These are phyloP conservation scores for Diglossa brunneiventris DNA, from an alignment of 2,113 vertebrate genomes.

Conservation along the genomic window DNA sequence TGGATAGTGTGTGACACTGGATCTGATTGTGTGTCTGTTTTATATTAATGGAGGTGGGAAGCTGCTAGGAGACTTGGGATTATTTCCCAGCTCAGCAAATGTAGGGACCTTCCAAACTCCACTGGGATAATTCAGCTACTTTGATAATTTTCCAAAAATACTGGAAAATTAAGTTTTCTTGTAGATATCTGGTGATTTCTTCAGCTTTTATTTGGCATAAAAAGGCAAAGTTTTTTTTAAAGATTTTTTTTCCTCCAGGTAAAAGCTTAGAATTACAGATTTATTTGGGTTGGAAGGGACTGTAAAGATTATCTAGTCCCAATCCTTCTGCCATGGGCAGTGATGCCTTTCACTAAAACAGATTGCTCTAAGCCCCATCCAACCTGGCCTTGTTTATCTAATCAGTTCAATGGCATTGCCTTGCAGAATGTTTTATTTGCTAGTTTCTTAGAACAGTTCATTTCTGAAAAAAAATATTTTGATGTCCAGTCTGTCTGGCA, in stretches of 20 bases:
- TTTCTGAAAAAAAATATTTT: background rate
- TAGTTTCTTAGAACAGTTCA: background rate
- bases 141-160: background rate
- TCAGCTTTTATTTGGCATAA: background rate
- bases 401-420: background rate
- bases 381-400: background rate
- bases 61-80: background rate
- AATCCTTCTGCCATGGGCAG: background rate
- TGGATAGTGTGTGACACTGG: background rate
- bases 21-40: background rate
- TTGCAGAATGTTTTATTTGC: background rate
- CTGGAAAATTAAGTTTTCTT: background rate
- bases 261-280: background rate
- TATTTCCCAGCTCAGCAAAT: background rate
- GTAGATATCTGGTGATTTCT: background rate
- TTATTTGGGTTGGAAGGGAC: background rate
- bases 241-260: background rate
- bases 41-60: background rate
- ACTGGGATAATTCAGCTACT: background rate
- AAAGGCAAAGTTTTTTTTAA: background rate
- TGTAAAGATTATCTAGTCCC: background rate
- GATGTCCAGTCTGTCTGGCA: background rate
- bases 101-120: background rate
- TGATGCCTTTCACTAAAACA: background rate
- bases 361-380: background rate